phyloP scores from a whole-genome alignment of 2,113 vertebrate species.

The Uropsilus gracilis region DNA sequence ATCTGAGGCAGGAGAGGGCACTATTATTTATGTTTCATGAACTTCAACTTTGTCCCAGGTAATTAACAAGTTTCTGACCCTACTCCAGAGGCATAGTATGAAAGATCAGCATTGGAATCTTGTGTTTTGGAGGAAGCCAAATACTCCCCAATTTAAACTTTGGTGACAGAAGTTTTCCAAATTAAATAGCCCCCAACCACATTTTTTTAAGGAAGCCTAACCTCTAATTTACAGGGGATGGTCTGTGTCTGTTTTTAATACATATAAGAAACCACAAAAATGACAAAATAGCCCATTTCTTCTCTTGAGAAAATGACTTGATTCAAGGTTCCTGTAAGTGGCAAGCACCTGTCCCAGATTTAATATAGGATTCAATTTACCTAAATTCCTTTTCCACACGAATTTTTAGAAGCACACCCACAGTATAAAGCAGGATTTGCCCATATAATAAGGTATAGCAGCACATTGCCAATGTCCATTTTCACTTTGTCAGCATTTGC shows the following conservation, averaged over 20 bases:
- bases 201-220: slow-evolving; percentile 30
- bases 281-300: slow-evolving; percentile 37
- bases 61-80: slow-evolving; percentile 18
- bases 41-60: neutral
- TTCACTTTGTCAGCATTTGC: slow-evolving; percentile 13
- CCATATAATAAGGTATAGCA: slow-evolving; percentile 38
- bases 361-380: slow-evolving; percentile 63
- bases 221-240: neutral
- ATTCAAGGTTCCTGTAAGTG: slow-evolving; percentile 50
- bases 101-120: neutral
- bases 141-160: slow-evolving; percentile 7
- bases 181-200: neutral
- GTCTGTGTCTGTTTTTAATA: slow-evolving; percentile 27
- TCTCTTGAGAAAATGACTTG: slow-evolving; percentile 42
- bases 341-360: slow-evolving; percentile 33
- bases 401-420: slow-evolving; percentile 8
- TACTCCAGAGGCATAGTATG: neutral
- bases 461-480: slow-evolving; percentile 56
- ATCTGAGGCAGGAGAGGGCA: neutral
- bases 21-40: slow-evolving; percentile 4
- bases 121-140: slow-evolving; percentile 10
- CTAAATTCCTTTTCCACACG: slow-evolving; percentile 58
- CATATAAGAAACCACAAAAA: slow-evolving; percentile 59
- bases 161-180: slow-evolving; percentile 26
- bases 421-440: slow-evolving; percentile 55